Conservation (phyloP, 2,113 vertebrate genomes). For the Anas platyrhynchos region DNA sequence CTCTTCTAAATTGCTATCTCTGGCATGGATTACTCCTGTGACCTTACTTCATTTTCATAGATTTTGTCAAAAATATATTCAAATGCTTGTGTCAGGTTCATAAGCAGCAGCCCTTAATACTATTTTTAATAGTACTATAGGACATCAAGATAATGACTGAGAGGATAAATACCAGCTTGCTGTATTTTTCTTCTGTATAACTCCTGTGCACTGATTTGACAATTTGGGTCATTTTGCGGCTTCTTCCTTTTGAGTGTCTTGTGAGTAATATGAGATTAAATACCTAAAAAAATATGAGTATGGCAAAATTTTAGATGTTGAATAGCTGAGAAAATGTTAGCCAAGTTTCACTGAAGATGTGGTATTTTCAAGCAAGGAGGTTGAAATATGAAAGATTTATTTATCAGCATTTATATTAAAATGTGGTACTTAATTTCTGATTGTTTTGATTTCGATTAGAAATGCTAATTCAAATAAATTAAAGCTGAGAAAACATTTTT, state of each 20-base stretch:
- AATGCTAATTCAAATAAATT: conserved; percentile 35
- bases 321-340: neutral
- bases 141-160: neutral
- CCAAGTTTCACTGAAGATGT: neutral
- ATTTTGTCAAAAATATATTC: neutral
- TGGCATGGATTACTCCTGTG: neutral
- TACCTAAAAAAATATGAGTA: neutral
- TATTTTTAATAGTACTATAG: neutral
- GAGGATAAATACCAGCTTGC: neutral
- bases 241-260: neutral
- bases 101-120: neutral
- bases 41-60: neutral
- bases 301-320: neutral
- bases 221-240: neutral
- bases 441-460: neutral
- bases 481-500: conserved; percentile 3
- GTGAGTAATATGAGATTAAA: neutral
- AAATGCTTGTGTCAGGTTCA: neutral
- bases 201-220: neutral
- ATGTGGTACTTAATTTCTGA: neutral
- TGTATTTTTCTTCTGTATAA: neutral
- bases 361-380: neutral
- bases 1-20: neutral
- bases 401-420: neutral
- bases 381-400: neutral